These are phyloP conservation scores for Struthidea cinerea DNA, from an alignment of 2,113 vertebrate species.

Conservation along the genomic window DNA sequence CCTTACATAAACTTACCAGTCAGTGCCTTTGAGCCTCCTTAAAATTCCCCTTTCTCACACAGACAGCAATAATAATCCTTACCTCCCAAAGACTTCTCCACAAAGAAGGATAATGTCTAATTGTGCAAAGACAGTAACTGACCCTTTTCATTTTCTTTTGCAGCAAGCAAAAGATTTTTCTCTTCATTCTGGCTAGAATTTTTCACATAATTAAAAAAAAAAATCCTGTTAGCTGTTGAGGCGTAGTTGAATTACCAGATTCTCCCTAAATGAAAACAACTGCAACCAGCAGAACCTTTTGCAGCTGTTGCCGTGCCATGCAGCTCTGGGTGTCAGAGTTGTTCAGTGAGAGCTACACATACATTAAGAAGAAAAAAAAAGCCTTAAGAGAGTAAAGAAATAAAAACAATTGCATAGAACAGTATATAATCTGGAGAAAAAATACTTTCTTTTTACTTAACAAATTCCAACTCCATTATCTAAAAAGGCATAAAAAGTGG, in stretches of 20 bases:
- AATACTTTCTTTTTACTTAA: not conserved
- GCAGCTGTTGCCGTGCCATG: rapidly evolving
- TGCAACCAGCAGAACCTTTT: not conserved
- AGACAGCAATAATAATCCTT: not conserved
- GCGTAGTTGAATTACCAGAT: not conserved
- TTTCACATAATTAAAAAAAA: not conserved
- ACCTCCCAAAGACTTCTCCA: not conserved
- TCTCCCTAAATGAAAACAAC: slow-evolving; percentile 8
- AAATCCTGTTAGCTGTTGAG: not conserved
- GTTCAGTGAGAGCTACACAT: not conserved
- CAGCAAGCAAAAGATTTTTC: not conserved
- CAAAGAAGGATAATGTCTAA: not conserved
- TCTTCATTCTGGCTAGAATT: not conserved
- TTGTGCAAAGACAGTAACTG: not conserved
- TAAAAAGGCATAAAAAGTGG: not conserved
- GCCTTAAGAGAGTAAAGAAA: not conserved
- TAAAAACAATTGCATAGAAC: not conserved
- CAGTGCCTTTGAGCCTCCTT: not conserved
- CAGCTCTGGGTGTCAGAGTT: not conserved
- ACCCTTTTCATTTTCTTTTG: not conserved
- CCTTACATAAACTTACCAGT: not conserved
- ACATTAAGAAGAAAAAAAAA: not conserved
- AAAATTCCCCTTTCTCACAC: not conserved
- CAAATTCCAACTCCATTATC: not conserved
- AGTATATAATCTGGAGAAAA: not conserved